These are phyloP conservation scores for Cinclus mexicanus DNA, from an alignment of 2,113 vertebrate species.

Conservation along the genomic window DNA sequence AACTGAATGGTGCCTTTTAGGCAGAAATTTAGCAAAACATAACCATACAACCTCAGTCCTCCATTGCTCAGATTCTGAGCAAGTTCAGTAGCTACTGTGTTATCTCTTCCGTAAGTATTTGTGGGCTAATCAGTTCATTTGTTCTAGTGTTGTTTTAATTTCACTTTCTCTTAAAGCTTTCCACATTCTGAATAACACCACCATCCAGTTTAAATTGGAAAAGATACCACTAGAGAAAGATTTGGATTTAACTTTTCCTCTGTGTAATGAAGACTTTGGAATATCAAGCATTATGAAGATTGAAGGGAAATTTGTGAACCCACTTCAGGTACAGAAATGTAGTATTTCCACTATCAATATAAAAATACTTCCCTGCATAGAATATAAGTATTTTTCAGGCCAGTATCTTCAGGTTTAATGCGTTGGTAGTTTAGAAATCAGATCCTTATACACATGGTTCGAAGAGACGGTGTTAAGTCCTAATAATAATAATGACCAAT, in stretches of 20 bases:
- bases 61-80: not conserved
- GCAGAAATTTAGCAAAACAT: not conserved
- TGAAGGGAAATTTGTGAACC: conserved; percentile 91
- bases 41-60: not conserved
- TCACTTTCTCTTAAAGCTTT: conserved; percentile 80
- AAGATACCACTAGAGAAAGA: conserved; percentile 85
- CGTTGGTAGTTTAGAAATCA: not conserved
- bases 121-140: not conserved
- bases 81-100: not conserved
- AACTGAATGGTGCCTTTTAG: not conserved
- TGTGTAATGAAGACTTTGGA: conserved; percentile 78
- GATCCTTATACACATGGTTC: not conserved
- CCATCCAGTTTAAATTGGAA: conserved; percentile 92
- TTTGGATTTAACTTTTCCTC: conserved; percentile 75
- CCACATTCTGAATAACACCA: conserved; percentile 95
- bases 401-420: not conserved
- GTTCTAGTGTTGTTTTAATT: not conserved
- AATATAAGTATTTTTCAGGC: not conserved
- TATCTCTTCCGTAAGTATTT: not conserved
- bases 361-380: not conserved
- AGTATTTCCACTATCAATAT: not conserved
- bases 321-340: conserved; percentile 85
- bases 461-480: not conserved
- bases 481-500: not conserved
- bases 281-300: conserved; percentile 86